Evolutionary conservation across 2,888 invertebrate species (phyloP).

Genomic region (Pseudolycoriella hygida): DNA sequence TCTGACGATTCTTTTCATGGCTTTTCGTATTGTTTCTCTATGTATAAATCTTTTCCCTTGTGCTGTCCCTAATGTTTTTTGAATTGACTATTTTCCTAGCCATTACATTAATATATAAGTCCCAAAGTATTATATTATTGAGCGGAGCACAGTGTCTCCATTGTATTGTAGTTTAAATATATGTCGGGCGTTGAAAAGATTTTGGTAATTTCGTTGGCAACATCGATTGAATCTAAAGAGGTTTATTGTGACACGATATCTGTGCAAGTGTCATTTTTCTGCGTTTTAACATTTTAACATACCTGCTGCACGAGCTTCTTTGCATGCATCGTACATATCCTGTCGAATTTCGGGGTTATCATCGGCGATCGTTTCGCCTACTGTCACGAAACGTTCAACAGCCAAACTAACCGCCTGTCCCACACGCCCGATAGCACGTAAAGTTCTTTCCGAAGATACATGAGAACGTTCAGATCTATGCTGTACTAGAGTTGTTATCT

Average conservation of each 20-base stretch:
- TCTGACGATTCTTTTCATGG: no score
- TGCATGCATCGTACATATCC: constrained; percentile 97
- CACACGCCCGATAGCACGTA: constrained; percentile 69
- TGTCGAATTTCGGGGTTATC: constrained; percentile 93
- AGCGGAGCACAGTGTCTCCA: no score
- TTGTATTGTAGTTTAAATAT: no score
- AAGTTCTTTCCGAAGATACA: constrained; percentile 40
- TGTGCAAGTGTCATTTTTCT: no score
- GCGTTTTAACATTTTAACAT: constrained; percentile 17
- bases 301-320: constrained; percentile 92
- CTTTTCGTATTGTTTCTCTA: not conserved
- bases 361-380: constrained; percentile 96
- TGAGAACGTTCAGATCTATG: constrained; percentile 47
- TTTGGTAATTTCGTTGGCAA: no score
- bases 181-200: no score
- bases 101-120: not conserved
- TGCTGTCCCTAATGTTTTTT: not conserved
- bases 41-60: no score
- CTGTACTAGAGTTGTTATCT: constrained; percentile 87
- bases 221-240: no score
- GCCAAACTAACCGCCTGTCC: constrained; percentile 94
- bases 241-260: no score
- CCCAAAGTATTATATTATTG: no score
- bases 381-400: constrained; percentile 93
- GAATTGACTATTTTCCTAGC: not conserved